Conservation (phyloP, 2,113 vertebrate genomes). For the Echinops telfairi region DNA sequence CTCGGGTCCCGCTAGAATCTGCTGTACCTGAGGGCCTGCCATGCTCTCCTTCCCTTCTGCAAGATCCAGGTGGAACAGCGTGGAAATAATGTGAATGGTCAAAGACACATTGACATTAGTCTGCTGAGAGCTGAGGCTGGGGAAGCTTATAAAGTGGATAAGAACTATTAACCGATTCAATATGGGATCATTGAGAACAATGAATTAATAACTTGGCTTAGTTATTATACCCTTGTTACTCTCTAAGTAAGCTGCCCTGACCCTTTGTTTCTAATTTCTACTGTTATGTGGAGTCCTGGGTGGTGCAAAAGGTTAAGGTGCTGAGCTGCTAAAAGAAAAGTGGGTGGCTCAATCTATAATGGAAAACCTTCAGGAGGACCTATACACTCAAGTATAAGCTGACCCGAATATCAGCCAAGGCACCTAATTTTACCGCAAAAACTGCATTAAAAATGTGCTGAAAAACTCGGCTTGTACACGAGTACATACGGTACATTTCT, state of each 20-base stretch:
- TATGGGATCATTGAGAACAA: neutral
- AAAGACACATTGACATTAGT: neutral
- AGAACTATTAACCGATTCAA: neutral
- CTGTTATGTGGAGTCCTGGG: neutral
- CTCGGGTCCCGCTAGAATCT: slow-evolving; percentile 66
- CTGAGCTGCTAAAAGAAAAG: neutral
- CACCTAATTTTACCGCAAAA: no score
- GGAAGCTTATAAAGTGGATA: neutral
- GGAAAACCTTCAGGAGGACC: neutral
- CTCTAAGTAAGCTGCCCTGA: neutral
- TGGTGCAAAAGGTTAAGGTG: neutral
- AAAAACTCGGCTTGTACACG: no score
- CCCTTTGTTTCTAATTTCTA: neutral
- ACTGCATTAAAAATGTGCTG: no score
- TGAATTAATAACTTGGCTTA: neutral
- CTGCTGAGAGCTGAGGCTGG: neutral
- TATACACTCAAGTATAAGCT: no score
- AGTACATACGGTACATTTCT: neutral
- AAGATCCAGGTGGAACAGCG: neutral
- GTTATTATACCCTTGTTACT: neutral
- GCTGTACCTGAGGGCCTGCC: neutral
- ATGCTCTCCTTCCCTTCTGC: neutral
- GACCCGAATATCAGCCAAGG: no score
- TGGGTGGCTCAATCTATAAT: neutral
- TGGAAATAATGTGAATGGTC: neutral